Conservation (phyloP, 2,797 vertebrate species). For the Lacerta agilis region DNA sequence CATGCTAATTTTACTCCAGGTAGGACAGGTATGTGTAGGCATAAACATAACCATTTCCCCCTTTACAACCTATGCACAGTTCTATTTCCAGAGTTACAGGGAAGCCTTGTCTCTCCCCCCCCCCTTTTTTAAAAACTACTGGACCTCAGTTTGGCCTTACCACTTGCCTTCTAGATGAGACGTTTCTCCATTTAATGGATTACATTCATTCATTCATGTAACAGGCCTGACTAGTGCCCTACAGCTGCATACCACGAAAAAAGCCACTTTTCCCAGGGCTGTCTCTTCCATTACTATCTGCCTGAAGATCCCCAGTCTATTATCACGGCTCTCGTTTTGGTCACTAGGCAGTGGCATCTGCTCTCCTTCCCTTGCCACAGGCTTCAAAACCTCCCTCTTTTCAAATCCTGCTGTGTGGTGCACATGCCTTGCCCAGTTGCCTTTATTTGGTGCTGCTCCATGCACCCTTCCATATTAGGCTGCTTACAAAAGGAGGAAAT, state of each 20-base stretch:
- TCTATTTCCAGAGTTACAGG: too few species aligned
- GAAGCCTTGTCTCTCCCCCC: too few species aligned
- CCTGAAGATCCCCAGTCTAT: too few species aligned
- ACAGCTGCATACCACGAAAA: too few species aligned
- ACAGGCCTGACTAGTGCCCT: too few species aligned
- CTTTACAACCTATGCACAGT: neutral
- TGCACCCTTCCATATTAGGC: conserved; percentile 52
- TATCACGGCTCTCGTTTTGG: too few species aligned
- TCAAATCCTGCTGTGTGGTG: neutral
- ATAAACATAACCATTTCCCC: too few species aligned
- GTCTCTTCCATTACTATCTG: neutral
- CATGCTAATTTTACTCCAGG: too few species aligned
- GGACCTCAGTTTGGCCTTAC: neutral
- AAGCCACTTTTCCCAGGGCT: neutral
- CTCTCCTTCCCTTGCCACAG: neutral
- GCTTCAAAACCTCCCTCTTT: neutral
- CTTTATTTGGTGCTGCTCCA: conserved; percentile 26
- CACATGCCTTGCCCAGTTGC: neutral
- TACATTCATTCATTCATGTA: too few species aligned
- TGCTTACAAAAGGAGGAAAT: neutral
- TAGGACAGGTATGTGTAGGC: neutral
- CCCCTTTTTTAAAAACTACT: too few species aligned
- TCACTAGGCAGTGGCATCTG: neutral
- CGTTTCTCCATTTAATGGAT: too few species aligned
- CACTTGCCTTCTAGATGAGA: neutral